Conservation (phyloP, 2,797 vertebrate species). For the Rhynchotus rufescens region DNA sequence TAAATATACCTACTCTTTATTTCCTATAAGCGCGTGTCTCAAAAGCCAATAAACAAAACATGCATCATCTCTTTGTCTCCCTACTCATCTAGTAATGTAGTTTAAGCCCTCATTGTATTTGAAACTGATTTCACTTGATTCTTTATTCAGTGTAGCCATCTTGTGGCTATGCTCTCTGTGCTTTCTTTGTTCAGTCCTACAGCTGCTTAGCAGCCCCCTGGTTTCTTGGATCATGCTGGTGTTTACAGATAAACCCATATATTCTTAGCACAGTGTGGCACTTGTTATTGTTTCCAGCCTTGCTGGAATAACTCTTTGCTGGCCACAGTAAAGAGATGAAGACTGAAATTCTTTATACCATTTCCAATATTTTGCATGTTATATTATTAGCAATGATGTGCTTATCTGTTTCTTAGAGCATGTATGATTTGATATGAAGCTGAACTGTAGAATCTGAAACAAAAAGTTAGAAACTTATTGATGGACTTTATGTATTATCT, state of each 20-base stretch:
- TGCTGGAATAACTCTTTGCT: not conserved
- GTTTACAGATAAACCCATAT: not conserved
- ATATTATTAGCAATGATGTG: not conserved
- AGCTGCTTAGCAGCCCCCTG: not conserved
- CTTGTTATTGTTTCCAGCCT: not conserved
- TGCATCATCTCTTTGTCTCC: not conserved
- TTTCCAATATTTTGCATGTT: not conserved
- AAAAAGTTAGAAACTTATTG: not conserved
- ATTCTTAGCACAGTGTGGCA: not conserved
- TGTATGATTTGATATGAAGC: not conserved
- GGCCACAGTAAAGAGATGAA: not conserved
- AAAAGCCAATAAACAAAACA: not conserved
- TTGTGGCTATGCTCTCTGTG: not conserved
- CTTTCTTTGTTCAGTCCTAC: not conserved
- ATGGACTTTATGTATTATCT: not conserved
- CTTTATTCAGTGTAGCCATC: not conserved
- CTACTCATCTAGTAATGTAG: not conserved
- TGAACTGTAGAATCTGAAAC: not conserved
- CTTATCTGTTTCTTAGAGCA: not conserved
- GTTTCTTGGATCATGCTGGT: not conserved
- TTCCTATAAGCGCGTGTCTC: not conserved
- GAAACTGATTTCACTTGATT: not conserved
- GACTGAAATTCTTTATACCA: not conserved
- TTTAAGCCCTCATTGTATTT: not conserved
- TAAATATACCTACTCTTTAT: not conserved